Base-by-base conservation (phyloP, 2,888 invertebrate species). In the Merodon equestris region DNA sequence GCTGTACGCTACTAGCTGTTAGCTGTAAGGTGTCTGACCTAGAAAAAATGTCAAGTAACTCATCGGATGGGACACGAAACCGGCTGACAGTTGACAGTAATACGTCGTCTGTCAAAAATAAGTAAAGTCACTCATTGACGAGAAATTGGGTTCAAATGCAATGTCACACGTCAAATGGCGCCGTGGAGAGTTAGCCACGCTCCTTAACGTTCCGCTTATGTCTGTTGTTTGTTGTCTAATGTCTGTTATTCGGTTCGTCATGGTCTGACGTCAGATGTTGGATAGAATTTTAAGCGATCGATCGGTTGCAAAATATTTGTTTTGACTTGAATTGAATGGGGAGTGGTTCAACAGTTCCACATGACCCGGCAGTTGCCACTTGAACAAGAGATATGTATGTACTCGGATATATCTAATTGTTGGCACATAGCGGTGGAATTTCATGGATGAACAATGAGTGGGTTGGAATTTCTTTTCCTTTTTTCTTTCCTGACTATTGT, bases 201-300 rank as follows among this genome's bases (percentile, higher is more conserved):
- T 58, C 60, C 60, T 60, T 27, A 27, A 4, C 27, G 45, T 12
- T 5, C 9, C 1, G 71, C 18, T 27, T 27, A 2, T 27, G 27
- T 27, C 27, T 27, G 3, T 27, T 2, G 7, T 27, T 27, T 7
- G 45, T 12, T 5, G 10, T 2, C 18, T 27, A 4, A 2, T 27
- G 27, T 27, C 27, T 27, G 3, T 27, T 2, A 27, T 27, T 27
- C 27, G 7, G 27, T 27, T 60, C 56, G 51, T 57, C 66, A 57
- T 36, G 44, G 19, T 54, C 61, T 72, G 72, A 77, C 61, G 76
- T 72, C 66, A 72, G 66, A n/a, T 13, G 10, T 63, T 64, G 34
- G 15, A 47, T 50, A 50, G 63, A 57, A 72, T 72, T 72, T 57
- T 57, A 72, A 77, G 67, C 72, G 51, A 18, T 67, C 27, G 27